Conservation (phyloP, 2,797 vertebrate species). For the Dendrocincla fuliginosa region DNA sequence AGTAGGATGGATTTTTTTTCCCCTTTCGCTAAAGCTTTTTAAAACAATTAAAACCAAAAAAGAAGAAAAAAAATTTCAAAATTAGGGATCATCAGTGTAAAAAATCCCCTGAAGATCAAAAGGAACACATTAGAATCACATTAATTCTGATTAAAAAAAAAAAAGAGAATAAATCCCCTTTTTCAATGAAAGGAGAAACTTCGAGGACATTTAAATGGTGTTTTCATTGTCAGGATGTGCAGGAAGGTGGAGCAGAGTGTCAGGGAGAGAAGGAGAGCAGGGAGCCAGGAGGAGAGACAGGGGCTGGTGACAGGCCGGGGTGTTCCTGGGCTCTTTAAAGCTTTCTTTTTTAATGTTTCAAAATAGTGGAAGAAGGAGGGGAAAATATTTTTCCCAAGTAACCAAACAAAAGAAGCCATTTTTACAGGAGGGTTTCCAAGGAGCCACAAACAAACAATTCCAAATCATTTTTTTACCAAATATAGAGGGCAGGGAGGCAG, state of each 20-base stretch:
- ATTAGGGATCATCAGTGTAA: slow-evolving; percentile 65
- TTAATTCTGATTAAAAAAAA: slow-evolving; percentile 56
- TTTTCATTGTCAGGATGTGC: slow-evolving; percentile 56
- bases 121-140: slow-evolving; percentile 72
- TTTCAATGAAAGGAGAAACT: slow-evolving; percentile 61
- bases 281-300: neutral
- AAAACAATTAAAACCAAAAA: slow-evolving; percentile 69
- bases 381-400: slow-evolving; percentile 35
- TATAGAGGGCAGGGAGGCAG: neutral
- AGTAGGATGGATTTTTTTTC: slow-evolving; percentile 17
- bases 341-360: neutral
- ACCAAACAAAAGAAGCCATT: slow-evolving; percentile 47
- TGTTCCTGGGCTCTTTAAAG: neutral
- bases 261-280: neutral
- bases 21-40: slow-evolving; percentile 51
- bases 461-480: slow-evolving; percentile 14
- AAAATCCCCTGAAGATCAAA: slow-evolving; percentile 73
- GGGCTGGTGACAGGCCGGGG: neutral
- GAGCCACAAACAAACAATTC: slow-evolving; percentile 52
- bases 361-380: neutral
- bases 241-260: slow-evolving; percentile 49
- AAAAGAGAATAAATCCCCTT: slow-evolving; percentile 32
- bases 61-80: slow-evolving; percentile 44
- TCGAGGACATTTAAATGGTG: slow-evolving; percentile 49
- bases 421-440: slow-evolving; percentile 24